Conservation (phyloP, 2,113 vertebrate genomes). For the Ailuropoda melanoleuca region DNA sequence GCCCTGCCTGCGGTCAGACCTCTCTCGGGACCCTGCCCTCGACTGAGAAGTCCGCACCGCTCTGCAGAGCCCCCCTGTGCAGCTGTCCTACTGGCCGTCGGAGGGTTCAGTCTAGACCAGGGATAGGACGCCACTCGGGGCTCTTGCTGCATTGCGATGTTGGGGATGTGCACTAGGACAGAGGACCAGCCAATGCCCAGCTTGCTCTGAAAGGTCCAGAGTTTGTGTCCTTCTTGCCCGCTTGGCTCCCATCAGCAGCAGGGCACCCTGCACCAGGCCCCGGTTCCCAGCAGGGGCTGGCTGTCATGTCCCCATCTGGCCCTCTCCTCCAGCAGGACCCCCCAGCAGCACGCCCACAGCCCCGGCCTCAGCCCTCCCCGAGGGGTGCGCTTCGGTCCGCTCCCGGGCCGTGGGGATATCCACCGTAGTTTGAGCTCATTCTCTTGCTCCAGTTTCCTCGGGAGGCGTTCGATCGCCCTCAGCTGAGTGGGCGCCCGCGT, state of each 20-base stretch:
- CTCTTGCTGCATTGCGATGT: rapidly evolving
- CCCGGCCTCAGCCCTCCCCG: neutral
- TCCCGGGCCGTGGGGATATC: neutral
- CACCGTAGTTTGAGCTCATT: too few relatives aligned
- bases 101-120: neutral
- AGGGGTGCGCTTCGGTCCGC: neutral
- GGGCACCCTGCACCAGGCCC: neutral
- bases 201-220: rapidly evolving
- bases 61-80: too few relatives aligned
- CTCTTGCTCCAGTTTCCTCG: too few relatives aligned
- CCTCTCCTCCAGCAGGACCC: rapidly evolving
- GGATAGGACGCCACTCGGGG: neutral
- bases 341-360: neutral
- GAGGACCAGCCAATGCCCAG: neutral
- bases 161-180: neutral
- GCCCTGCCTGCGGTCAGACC: too few relatives aligned
- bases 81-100: neutral
- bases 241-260: neutral
- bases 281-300: neutral
- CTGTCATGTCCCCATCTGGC: neutral
- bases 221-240: neutral
- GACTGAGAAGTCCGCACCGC: neutral
- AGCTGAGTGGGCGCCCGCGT: too few relatives aligned
- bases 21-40: rapidly evolving
- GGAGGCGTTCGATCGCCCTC: too few relatives aligned